A percentile compares a stretch with the other conserved stretches of the same genome.
phyloP scores from a whole-genome alignment of 2,797 vertebrate genomes.

The Sternotherus odoratus region DNA sequence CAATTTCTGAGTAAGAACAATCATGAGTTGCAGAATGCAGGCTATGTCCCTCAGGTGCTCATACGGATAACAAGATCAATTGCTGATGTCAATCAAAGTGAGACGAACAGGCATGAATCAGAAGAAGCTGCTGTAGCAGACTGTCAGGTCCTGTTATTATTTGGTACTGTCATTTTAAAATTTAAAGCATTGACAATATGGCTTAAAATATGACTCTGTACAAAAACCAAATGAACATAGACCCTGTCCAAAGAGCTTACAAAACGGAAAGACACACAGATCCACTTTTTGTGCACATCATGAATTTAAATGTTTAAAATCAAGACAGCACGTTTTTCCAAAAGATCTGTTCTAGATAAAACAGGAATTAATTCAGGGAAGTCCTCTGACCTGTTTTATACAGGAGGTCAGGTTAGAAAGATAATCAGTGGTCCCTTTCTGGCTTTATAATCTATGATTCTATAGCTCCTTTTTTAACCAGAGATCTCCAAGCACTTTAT shows the following conservation, averaged over 20 bases:
- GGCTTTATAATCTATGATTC: not conserved
- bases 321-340: not conserved
- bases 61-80: not conserved
- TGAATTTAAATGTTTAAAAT: not conserved
- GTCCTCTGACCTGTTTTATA: not conserved
- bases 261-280: not conserved
- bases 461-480: not conserved
- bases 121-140: not conserved
- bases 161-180: not conserved
- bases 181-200: not conserved
- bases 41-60: not conserved
- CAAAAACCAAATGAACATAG: not conserved
- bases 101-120: not conserved
- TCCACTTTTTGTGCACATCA: not conserved
- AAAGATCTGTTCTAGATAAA: not conserved
- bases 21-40: not conserved
- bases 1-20: not conserved
- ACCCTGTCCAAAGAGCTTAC: rapidly evolving
- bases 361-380: not conserved
- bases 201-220: not conserved
- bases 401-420: not conserved
- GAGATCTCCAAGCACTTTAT: not conserved
- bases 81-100: not conserved
- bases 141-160: not conserved
- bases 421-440: not conserved